Base-by-base conservation (phyloP, 35 echinoderm and acorn worm genomes). In the Stichopus chloronotus region DNA sequence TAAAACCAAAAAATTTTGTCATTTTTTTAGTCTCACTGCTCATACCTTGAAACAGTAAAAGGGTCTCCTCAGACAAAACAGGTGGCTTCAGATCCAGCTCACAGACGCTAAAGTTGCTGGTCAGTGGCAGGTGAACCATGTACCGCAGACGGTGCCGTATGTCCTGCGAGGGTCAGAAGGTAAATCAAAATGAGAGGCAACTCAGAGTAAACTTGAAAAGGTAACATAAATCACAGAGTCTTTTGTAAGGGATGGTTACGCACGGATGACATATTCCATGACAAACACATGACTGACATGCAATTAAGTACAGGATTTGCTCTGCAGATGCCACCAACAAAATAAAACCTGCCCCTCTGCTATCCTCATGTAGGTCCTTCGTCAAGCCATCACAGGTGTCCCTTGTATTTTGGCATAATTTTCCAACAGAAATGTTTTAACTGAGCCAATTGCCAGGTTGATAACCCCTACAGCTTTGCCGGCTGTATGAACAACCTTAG, bases 21-120 rank as follows among this genome's bases (percentile, higher is more conserved):
- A 1, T 43, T 43, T 43, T 43, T 1, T 43, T 43, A 43, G 30
- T 43, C 30, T 43, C 30, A 43, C 30, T 43, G 3, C 54, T 20
- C 86, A 63, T 69, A 96, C 94, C 96, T 54, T 96, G 59, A 91
- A 99, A 96, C 43, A 76, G 25, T 7, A 91, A 43, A 17, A 99
- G 58, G n/a, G 94, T 99, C 71, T 85, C 86, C 65, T 93, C 94
- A 2, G 97, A 99, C 53, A 99, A 14, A 52, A 94, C 56, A 1
- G 97, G 97, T 63, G 97, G 94, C 78, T 93, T 93, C 19, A 99
- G 86, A 65, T 95, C 95, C 76, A 99, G 94, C 76, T 99, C 97
- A 92, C 97, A 99, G 52, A 94, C 91, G 68, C 87, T 53, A 54
- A 99, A 94, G 21, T 99, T 94, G 88, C 97, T 96, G 21, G 97